Percentiles rank a stretch among this genome's conserved stretches.
phyloP scores from a whole-genome alignment of 2,113 vertebrate species.

The Leptodactylus fuscus region DNA sequence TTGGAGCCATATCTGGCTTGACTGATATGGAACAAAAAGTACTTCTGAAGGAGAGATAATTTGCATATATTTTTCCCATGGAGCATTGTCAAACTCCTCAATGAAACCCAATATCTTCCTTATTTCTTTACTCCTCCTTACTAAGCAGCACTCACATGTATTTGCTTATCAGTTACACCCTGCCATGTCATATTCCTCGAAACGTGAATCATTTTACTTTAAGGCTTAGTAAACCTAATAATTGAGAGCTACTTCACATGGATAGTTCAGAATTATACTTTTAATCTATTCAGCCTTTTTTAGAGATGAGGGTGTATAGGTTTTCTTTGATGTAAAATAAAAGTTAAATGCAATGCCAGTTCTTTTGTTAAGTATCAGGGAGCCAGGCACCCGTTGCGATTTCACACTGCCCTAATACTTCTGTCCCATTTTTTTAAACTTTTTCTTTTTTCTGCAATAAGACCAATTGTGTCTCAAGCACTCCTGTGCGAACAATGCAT shows the following conservation, averaged over 20 bases:
- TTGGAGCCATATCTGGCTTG: no score
- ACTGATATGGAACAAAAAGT: no score
- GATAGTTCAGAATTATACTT: conserved; percentile 1
- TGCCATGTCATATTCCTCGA: no score
- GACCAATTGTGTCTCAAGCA: not conserved
- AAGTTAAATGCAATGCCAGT: conserved; percentile 10
- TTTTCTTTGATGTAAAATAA: conserved; percentile 24
- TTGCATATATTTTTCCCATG: no score
- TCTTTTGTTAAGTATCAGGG: conserved; percentile 28
- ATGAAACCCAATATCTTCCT: no score
- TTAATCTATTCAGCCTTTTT: not conserved
- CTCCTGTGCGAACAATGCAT: not conserved
- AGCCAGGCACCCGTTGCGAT: conserved; percentile 3
- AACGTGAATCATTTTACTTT: no score
- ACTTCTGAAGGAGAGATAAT: no score
- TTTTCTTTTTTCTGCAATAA: conserved; percentile 18
- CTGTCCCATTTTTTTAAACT: not conserved
- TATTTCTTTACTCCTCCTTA: no score
- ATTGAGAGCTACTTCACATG: not conserved
- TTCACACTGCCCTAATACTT: conserved; percentile 20
- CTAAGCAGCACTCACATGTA: no score
- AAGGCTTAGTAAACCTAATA: not conserved
- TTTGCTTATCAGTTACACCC: no score
- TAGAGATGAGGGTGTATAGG: not conserved
- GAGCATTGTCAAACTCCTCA: no score